These are phyloP conservation scores for Gambusia yucatana DNA, from an alignment of 2,797 vertebrate species.

Conservation along the genomic window DNA sequence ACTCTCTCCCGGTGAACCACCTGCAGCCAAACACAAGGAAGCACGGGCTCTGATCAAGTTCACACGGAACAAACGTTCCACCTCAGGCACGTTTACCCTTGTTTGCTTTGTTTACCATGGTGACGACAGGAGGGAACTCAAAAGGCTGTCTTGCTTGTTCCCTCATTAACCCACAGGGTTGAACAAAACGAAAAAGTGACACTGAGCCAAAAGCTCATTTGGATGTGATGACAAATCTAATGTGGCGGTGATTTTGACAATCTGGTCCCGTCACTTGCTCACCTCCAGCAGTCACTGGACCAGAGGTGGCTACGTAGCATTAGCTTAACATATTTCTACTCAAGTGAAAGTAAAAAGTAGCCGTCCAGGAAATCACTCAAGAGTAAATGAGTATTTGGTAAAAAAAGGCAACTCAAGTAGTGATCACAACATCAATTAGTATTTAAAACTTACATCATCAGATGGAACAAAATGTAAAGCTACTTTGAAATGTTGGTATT, in stretches of 20 bases:
- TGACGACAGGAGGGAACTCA: constrained; percentile 1
- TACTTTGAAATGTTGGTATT: too few species aligned
- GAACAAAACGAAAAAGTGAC: background rate
- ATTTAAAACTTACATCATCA: too few species aligned
- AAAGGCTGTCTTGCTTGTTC: constrained; percentile 6
- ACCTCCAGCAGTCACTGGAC: background rate
- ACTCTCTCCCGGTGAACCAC: constrained; percentile 93
- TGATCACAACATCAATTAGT: too few species aligned
- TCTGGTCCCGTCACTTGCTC: background rate
- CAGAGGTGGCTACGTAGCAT: background rate
- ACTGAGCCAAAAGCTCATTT: background rate
- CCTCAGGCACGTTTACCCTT: constrained; percentile 7
- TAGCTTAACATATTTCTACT: too few species aligned
- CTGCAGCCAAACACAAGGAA: constrained; percentile 70
- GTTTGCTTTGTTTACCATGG: constrained; percentile 23
- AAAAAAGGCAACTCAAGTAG: too few species aligned
- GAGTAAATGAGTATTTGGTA: too few species aligned
- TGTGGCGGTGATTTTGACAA: background rate
- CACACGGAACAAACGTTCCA: constrained; percentile 9
- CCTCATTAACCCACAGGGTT: background rate
- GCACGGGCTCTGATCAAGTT: constrained; percentile 28
- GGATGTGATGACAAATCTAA: background rate
- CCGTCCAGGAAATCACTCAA: too few species aligned
- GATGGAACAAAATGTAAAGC: too few species aligned
- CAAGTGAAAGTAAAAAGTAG: too few species aligned